These are phyloP conservation scores for Anser cygnoides DNA, from an alignment of 2,113 vertebrate genomes.

Conservation along the genomic window DNA sequence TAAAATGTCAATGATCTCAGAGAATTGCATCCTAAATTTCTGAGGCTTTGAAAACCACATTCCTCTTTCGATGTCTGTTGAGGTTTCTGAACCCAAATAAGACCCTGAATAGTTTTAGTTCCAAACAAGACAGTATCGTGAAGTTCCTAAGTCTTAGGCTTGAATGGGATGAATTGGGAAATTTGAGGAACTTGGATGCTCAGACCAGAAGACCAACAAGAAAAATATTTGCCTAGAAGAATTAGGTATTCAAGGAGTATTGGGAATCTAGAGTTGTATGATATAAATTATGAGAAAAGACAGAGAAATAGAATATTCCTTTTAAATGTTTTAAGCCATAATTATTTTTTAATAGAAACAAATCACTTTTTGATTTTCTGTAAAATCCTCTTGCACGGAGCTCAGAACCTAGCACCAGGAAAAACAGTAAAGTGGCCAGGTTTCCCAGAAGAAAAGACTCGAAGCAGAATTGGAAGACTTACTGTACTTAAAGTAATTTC, in stretches of 20 bases:
- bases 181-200: neutral
- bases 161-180: neutral
- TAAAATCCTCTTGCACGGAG: neutral
- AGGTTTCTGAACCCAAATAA: neutral
- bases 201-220: neutral
- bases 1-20: neutral
- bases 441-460: neutral
- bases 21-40: neutral
- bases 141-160: neutral
- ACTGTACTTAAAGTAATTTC: neutral
- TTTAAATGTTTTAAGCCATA: neutral
- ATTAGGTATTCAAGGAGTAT: neutral
- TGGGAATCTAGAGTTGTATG: neutral
- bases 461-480: neutral
- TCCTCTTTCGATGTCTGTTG: neutral
- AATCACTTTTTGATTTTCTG: neutral
- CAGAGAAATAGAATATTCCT: conserved; percentile 8
- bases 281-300: neutral
- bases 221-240: conserved; percentile 23
- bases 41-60: neutral
- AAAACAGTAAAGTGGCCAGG: neutral
- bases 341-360: neutral
- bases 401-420: neutral
- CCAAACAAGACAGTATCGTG: neutral
- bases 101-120: neutral